phyloP scores from a whole-genome alignment of 2,888 invertebrate genomes.

The Ormyrus thymus region DNA sequence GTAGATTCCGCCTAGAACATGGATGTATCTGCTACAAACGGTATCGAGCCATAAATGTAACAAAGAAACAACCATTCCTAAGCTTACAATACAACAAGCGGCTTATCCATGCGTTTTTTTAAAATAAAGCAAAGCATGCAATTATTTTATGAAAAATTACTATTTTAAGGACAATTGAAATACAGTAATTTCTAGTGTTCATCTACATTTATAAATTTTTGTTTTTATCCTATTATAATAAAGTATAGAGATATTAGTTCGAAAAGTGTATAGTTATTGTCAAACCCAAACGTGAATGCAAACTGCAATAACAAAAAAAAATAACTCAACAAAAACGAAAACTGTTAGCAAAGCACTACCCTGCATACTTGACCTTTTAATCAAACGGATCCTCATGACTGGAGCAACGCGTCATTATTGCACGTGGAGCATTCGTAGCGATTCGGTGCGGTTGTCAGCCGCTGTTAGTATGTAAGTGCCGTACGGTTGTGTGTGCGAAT shows the following conservation, averaged over 20 bases:
- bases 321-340: slow-evolving; percentile 14
- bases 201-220: no score
- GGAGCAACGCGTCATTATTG: neutral
- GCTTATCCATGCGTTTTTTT: no score
- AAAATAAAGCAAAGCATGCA: no score
- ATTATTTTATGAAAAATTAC: no score
- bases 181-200: no score
- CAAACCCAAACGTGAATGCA: no score
- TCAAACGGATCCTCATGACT: slow-evolving; percentile 58
- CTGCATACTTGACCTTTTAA: slow-evolving; percentile 73
- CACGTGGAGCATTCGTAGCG: slow-evolving; percentile 10
- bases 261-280: no score
- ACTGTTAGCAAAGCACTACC: slow-evolving; percentile 54
- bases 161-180: no score
- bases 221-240: no score
- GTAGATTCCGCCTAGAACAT: slow-evolving; percentile 53
- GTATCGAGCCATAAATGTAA: slow-evolving; percentile 42
- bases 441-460: slow-evolving; percentile 55
- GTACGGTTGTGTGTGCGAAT: slow-evolving; percentile 23
- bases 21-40: slow-evolving; percentile 57
- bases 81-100: neutral
- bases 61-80: slow-evolving; percentile 38
- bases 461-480: slow-evolving; percentile 38
- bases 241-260: no score
- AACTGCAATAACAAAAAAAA: no score